A percentile compares a stretch with the other conserved stretches of the same genome.
phyloP scores from a whole-genome alignment of 2,797 vertebrate genomes.

The Enteromius afrohamiltoni region DNA sequence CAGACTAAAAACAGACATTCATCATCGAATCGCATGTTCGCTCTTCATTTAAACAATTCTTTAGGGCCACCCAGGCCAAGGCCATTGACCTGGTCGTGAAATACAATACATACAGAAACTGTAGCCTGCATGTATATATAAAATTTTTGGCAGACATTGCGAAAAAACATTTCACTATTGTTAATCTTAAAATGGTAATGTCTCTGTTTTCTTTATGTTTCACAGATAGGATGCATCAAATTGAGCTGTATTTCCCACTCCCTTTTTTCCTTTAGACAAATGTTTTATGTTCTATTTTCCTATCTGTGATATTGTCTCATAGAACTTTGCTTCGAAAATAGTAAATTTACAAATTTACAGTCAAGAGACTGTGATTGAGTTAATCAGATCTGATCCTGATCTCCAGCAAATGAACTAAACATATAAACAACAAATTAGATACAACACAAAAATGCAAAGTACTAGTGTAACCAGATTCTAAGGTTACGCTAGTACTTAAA shows the following conservation, averaged over 20 bases:
- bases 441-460: background rate
- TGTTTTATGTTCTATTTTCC: constrained; percentile 12
- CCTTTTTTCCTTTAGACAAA: background rate
- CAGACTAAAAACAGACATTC: constrained; percentile 18
- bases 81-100: constrained; percentile 27
- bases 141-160: background rate
- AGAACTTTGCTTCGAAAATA: constrained; percentile 7
- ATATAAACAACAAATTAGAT: background rate
- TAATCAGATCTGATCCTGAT: background rate
- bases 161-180: constrained; percentile 8
- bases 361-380: background rate
- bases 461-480: background rate
- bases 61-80: background rate
- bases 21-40: constrained; percentile 8
- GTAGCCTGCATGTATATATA: background rate
- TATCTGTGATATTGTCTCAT: background rate
- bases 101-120: constrained; percentile 6
- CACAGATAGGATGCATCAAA: constrained; percentile 15
- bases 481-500: background rate
- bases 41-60: constrained; percentile 7
- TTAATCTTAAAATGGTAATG: constrained; percentile 33
- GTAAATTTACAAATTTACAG: background rate
- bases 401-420: background rate
- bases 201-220: background rate
- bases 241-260: background rate